Evolutionary conservation across 2,113 vertebrate species (phyloP).

Genomic region (Loxodonta africana): DNA sequence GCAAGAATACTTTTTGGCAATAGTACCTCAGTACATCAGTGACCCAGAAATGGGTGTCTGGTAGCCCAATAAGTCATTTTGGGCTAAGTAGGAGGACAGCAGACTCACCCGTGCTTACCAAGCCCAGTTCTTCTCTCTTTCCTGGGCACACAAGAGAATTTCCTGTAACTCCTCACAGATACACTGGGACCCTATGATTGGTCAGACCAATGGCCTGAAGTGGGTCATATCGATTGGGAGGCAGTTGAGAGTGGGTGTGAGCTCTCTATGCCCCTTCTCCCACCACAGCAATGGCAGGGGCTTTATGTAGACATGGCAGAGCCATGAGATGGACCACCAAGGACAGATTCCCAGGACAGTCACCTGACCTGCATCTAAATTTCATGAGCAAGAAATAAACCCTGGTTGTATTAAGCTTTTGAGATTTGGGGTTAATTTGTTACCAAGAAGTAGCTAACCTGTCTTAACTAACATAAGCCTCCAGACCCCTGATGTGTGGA

Average conservation of each 20-base stretch:
- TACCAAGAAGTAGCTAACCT: not conserved
- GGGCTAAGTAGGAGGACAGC: not conserved
- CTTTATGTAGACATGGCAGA: not conserved
- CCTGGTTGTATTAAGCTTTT: not conserved
- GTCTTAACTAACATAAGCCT: not conserved
- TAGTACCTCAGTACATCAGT: not conserved
- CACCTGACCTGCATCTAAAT: not conserved
- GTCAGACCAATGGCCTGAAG: not conserved
- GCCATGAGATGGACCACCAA: too few species aligned
- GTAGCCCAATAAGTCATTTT: not conserved
- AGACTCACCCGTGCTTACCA: too few species aligned
- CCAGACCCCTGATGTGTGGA: not conserved
- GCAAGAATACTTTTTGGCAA: not conserved
- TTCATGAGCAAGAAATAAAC: not conserved
- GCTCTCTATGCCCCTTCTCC: not conserved
- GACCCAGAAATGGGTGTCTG: not conserved
- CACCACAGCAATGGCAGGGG: rapidly evolving
- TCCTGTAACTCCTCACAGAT: rapidly evolving
- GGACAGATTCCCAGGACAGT: not conserved
- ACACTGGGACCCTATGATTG: too few species aligned
- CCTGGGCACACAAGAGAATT: not conserved
- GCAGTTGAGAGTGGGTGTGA: not conserved
- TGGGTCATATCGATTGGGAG: not conserved
- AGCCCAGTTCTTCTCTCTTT: not conserved
- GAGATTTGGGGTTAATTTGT: not conserved